Percentiles rank a stretch among this genome's conserved stretches.
Conservation (phyloP, 1,140 invertebrate species). For the Chironomus striatipennis region DNA sequence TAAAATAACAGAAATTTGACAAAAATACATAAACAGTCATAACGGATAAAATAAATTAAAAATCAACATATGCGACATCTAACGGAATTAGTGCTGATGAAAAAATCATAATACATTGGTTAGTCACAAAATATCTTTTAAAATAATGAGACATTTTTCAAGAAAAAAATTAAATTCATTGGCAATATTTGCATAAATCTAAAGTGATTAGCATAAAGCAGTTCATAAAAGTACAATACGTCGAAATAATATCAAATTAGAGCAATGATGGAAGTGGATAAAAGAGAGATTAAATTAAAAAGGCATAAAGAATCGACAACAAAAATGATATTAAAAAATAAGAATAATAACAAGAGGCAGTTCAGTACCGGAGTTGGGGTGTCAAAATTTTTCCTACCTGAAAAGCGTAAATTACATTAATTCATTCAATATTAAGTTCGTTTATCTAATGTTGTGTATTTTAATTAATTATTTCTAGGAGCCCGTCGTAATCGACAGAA, state of each 20-base stretch:
- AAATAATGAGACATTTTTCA: constrained; percentile 1
- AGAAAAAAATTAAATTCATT: constrained; percentile 8
- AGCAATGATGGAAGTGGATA: background rate
- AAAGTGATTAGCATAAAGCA: constrained; percentile 4
- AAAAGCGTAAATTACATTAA: constrained; percentile 22
- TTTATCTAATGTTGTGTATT: constrained; percentile 35
- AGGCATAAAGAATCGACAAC: constrained; percentile 1
- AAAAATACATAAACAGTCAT: too few relatives aligned
- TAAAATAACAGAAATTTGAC: too few relatives aligned
- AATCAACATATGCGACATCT: too few relatives aligned
- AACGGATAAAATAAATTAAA: too few relatives aligned
- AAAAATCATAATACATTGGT: too few relatives aligned
- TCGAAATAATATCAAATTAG: background rate
- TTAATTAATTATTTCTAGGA: constrained; percentile 41
- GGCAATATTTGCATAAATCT: background rate
- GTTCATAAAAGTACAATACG: background rate
- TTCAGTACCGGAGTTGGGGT: constrained; percentile 25
- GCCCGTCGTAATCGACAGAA: constrained; percentile 49
- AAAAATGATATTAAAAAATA: constrained; percentile 8
- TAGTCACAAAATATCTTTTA: too few relatives aligned
- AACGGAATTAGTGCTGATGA: too few relatives aligned
- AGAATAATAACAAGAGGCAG: constrained; percentile 24
- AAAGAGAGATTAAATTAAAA: background rate
- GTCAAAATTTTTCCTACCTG: constrained; percentile 16
- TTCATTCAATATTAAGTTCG: constrained; percentile 21